Conservation (phyloP, 2,113 vertebrate genomes). For the Plecturocebus donacophilus region DNA sequence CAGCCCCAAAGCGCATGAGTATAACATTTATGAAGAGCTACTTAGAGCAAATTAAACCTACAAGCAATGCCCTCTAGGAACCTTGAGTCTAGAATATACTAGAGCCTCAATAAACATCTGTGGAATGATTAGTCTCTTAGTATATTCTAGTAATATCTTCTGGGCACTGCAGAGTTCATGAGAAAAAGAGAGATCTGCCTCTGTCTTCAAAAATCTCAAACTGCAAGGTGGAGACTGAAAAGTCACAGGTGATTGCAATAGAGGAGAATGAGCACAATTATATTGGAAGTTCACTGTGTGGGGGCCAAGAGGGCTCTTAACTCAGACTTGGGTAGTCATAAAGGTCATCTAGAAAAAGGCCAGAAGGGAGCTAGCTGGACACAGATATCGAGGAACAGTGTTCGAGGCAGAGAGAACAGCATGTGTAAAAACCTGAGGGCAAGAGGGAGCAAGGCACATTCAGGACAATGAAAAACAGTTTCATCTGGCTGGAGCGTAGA, state of each 20-base stretch:
- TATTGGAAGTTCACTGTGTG: not conserved
- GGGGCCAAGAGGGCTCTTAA: not conserved
- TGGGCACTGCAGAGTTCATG: not conserved
- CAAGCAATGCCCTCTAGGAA: not conserved
- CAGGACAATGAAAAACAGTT: not conserved
- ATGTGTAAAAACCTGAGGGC: not conserved
- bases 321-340: not conserved
- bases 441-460: not conserved
- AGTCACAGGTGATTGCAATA: not conserved
- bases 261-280: not conserved
- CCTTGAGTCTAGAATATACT: not conserved
- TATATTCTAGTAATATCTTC: not conserved
- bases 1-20: not conserved
- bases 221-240: not conserved
- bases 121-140: not conserved
- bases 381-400: not conserved
- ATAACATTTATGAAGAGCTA: not conserved
- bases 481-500: not conserved
- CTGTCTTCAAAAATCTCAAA: not conserved
- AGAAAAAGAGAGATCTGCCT: not conserved
- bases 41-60: not conserved
- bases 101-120: no score
- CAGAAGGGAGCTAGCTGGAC: not conserved
- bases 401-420: not conserved
- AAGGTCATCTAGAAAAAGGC: not conserved